Conservation (phyloP, 2,797 vertebrate species). For the Cephalopachus bancanus region DNA sequence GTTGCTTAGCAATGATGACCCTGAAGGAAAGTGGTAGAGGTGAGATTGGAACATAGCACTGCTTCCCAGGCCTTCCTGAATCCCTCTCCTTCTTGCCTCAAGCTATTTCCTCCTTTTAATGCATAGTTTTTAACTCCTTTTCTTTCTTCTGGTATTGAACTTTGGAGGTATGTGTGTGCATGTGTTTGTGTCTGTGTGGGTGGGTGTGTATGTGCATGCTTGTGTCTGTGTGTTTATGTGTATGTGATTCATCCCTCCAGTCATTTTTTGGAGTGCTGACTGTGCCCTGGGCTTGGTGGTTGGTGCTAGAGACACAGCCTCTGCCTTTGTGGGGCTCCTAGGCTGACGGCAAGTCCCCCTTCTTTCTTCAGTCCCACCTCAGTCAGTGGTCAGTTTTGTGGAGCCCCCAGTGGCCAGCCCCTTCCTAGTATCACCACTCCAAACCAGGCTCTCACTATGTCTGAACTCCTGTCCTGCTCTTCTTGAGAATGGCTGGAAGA, state of each 20-base stretch:
- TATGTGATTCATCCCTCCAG: not conserved
- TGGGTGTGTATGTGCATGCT: fast-evolving
- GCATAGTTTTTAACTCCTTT: not conserved
- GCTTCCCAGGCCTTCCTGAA: not conserved
- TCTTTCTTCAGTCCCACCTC: not conserved
- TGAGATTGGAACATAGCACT: not conserved
- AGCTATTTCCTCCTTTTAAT: fast-evolving
- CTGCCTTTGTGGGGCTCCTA: not conserved
- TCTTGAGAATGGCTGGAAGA: not conserved
- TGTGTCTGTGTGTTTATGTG: not conserved
- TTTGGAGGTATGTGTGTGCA: too few relatives aligned
- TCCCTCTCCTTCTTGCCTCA: not conserved
- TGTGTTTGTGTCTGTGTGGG: not conserved
- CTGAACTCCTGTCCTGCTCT: fast-evolving
- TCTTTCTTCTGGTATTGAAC: not conserved
- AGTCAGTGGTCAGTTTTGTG: not conserved
- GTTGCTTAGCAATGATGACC: not conserved
- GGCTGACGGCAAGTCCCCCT: not conserved
- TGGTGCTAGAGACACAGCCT: not conserved
- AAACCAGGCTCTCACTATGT: not conserved
- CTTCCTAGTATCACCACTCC: not conserved
- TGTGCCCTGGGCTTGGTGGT: not conserved
- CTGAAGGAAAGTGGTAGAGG: fast-evolving
- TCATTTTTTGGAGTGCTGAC: not conserved
- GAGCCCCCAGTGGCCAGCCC: not conserved